Conservation (phyloP, 2,113 vertebrate species). For the Pseudorasbora parva region DNA sequence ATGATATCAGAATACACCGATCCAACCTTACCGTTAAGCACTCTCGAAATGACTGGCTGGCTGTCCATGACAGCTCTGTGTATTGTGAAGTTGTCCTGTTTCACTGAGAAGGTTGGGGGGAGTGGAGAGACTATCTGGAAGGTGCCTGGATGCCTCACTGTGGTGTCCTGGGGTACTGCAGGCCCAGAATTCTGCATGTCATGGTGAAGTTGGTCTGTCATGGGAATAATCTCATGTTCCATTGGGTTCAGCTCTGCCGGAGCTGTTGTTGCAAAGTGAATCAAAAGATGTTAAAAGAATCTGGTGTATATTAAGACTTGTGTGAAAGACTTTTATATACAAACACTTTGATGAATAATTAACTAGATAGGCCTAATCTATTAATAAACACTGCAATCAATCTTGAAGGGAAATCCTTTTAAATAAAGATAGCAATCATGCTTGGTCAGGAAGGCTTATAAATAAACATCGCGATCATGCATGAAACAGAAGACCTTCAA, state of each 20-base stretch:
- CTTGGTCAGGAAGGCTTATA: background rate
- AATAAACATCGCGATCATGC: background rate
- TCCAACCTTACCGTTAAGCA: conserved; percentile 69
- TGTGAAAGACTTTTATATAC: background rate
- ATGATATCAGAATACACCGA: background rate
- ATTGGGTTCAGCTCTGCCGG: conserved; percentile 74
- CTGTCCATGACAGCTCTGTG: conserved; percentile 68
- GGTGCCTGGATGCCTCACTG: conserved; percentile 51
- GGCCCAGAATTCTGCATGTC: conserved; percentile 3
- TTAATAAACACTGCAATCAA: background rate
- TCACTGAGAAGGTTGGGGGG: conserved; percentile 53
- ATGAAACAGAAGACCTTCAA: background rate
- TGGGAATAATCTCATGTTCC: conserved; percentile 72
- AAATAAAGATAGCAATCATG: background rate
- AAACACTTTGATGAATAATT: background rate
- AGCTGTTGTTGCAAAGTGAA: conserved; percentile 57
- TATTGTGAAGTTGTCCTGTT: conserved; percentile 52
- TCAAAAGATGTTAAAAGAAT: background rate
- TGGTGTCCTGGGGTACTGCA: conserved; percentile 49
- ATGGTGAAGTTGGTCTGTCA: conserved; percentile 58
- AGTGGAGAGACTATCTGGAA: conserved; percentile 67
- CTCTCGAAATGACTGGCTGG: conserved; percentile 67
- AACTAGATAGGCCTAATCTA: background rate
- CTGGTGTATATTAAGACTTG: no score
- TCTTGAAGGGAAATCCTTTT: background rate